Evolutionary conservation across 2,888 invertebrate species (phyloP).

Genomic region (Microctonus aethiopoides): DNA sequence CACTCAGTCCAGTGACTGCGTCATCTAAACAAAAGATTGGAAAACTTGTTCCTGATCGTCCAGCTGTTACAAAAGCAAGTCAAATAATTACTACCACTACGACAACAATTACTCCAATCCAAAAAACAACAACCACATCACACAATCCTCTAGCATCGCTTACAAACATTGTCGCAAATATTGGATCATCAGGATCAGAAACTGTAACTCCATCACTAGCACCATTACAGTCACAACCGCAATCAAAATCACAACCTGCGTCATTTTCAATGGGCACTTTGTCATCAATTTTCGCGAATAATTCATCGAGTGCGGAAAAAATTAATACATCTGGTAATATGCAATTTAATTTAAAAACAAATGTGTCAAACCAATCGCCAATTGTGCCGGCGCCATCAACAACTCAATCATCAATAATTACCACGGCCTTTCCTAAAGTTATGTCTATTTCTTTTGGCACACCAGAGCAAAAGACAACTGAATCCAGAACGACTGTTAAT

Average conservation of each 20-base stretch:
- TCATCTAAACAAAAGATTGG: slow-evolving; percentile 43
- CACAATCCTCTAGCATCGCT: slow-evolving; percentile 59
- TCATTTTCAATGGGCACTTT: slow-evolving; percentile 29
- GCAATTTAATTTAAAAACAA: slow-evolving; percentile 28
- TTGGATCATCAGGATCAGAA: slow-evolving; percentile 45
- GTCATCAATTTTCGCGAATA: slow-evolving; percentile 38
- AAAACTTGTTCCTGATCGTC: slow-evolving; percentile 34
- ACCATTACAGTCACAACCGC: slow-evolving; percentile 1
- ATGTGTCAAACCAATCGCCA: slow-evolving; percentile 35
- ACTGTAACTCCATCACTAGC: slow-evolving; percentile 26
- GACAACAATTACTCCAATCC: neutral
- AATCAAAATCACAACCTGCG: slow-evolving; percentile 34
- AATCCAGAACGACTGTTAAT: slow-evolving; percentile 8
- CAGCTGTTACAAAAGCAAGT: neutral
- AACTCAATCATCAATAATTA: neutral
- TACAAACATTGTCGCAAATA: slow-evolving; percentile 61
- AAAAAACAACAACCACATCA: slow-evolving; percentile 17
- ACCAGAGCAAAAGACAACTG: slow-evolving; percentile 39
- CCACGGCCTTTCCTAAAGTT: slow-evolving; percentile 39
- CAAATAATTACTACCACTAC: neutral
- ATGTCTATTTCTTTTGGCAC: slow-evolving; percentile 45
- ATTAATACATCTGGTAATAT: neutral
- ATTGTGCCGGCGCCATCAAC: neutral
- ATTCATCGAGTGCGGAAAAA: slow-evolving; percentile 43
- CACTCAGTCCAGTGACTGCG: slow-evolving; percentile 36